Evolutionary conservation across 2,888 invertebrate genomes (phyloP).

Genomic region (Eristalis pertinax): DNA sequence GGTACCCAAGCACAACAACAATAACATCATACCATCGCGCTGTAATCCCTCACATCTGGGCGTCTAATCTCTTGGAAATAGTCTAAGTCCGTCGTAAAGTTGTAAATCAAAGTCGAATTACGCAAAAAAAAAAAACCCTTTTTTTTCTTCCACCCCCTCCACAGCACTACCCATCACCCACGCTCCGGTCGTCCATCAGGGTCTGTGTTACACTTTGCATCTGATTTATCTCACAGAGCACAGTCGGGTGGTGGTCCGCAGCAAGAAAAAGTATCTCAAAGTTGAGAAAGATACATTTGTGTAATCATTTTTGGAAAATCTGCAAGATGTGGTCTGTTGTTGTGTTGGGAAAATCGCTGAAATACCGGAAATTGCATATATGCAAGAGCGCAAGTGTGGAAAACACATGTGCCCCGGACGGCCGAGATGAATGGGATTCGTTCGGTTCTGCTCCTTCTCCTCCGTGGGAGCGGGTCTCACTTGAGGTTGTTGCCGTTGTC

Average conservation of each 20-base stretch:
- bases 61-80: slow-evolving; percentile 16
- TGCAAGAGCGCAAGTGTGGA: slow-evolving; percentile 11
- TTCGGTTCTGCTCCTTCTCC: background rate
- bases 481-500: background rate
- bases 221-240: background rate
- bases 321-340: slow-evolving; percentile 12
- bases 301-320: slow-evolving; percentile 41
- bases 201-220: background rate
- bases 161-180: background rate
- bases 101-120: slow-evolving; percentile 35
- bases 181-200: background rate
- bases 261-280: background rate
- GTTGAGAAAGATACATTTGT: background rate
- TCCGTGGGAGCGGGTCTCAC: background rate
- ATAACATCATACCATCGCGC: background rate
- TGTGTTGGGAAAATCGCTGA: slow-evolving; percentile 27
- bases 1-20: background rate
- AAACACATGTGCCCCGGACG: slow-evolving; percentile 24
- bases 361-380: slow-evolving; percentile 30
- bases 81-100: background rate
- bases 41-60: slow-evolving; percentile 7
- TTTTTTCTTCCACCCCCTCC: background rate
- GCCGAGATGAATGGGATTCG: background rate
- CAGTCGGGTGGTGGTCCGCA: background rate
- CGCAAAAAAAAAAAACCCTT: slow-evolving; percentile 31